Evolutionary conservation across 2,113 vertebrate species (phyloP).

Genomic region (Dryoscopus gambensis): DNA sequence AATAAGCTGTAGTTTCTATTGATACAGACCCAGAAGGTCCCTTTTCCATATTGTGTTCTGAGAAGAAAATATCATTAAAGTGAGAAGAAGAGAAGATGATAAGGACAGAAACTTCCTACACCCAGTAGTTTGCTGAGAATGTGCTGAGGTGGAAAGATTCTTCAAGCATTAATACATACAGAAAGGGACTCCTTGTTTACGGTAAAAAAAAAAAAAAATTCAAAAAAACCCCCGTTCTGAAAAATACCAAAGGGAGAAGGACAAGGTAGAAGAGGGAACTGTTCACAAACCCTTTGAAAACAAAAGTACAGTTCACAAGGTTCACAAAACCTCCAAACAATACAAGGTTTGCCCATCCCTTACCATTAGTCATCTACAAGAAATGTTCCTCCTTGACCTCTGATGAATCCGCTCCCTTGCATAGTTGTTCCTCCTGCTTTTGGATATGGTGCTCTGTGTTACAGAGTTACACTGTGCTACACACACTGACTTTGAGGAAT

Average conservation of each 20-base stretch:
- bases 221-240: neutral
- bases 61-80: neutral
- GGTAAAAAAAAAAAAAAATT: neutral
- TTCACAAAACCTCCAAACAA: conserved; percentile 55
- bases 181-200: neutral
- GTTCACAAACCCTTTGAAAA: conserved; percentile 23
- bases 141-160: neutral
- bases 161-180: neutral
- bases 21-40: neutral
- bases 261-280: neutral
- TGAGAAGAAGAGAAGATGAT: neutral
- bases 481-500: neutral
- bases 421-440: neutral
- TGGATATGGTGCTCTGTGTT: neutral
- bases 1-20: neutral
- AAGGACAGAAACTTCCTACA: neutral
- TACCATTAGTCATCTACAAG: conserved; percentile 32
- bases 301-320: conserved; percentile 35
- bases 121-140: neutral
- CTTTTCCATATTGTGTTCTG: neutral
- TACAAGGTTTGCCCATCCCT: conserved; percentile 49
- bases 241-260: neutral
- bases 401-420: neutral
- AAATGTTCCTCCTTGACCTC: conserved; percentile 36
- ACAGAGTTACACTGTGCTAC: neutral